phyloP scores from a whole-genome alignment of 2,113 vertebrate species.

The Vombatus ursinus region DNA sequence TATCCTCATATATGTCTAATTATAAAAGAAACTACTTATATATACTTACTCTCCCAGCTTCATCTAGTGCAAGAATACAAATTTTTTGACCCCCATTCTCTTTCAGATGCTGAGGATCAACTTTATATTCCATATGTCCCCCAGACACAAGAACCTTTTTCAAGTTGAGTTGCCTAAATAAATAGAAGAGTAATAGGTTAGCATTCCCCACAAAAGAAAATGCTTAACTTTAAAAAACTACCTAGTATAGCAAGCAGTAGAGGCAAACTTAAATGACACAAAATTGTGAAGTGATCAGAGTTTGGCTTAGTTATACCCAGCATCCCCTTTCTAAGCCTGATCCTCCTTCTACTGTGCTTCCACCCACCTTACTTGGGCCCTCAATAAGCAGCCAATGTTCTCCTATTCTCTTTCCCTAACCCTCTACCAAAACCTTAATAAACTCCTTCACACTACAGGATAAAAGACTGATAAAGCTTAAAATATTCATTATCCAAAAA shows the following conservation, averaged over 20 bases:
- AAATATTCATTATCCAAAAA: background rate
- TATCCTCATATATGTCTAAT: background rate
- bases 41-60: constrained; percentile 93
- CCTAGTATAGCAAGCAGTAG: background rate
- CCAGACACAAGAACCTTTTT: constrained; percentile 95
- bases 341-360: background rate
- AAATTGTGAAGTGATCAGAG: constrained; percentile 1
- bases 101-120: constrained; percentile 90
- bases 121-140: constrained; percentile 93
- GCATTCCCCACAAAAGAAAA: constrained; percentile 42
- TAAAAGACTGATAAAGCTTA: constrained; percentile 11
- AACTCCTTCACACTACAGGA: background rate
- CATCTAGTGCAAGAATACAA: constrained; percentile 91
- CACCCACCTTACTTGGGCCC: background rate
- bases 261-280: background rate
- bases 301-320: background rate
- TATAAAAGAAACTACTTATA: constrained; percentile 5
- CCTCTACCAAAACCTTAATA: background rate
- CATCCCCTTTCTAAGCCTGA: background rate
- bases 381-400: background rate
- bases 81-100: constrained; percentile 93
- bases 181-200: constrained; percentile 57
- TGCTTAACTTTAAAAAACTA: constrained; percentile 31
- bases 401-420: background rate
- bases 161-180: constrained; percentile 92